Evolutionary conservation across 2,797 vertebrate genomes (phyloP), one percentile per base, ranked within the genome.

Genomic region (Enteromius afrohamiltoni): DNA sequence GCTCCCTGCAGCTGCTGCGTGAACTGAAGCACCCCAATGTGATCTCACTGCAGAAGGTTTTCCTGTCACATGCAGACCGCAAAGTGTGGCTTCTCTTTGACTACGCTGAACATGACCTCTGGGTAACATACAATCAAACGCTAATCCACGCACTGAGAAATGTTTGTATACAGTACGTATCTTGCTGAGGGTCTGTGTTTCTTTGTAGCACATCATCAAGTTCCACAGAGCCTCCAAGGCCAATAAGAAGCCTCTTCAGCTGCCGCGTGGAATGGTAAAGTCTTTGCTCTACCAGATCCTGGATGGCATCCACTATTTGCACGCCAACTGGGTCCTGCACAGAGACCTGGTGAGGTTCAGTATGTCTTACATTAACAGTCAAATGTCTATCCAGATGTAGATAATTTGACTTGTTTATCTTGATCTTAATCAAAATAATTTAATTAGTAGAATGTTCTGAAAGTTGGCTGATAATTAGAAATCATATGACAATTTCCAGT

Each of bases 71-170:
- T 31, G 98, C 98, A 79, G 98, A 99, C 93, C 97, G 98, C 89
- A 99, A 99, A 95, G 98, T 99, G 77, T 99, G 97, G 97, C 97
- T 99, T 92, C 96, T 99, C 80, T 99, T 99, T 90, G 98, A 99
- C 93, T 99, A 99, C 65, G 98, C 98, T 21, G 98, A 99, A 88
- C 98, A 99, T 89, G 98, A 99, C 88, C 96, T 99, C 88, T 99
- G 98, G 98, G 98, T 99, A 97, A 97, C 42, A 21, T 37, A 40
- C 70, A 65, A 26, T 76, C 79, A 77, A 60, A 49, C 58, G 47
- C 75, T 81, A 49, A 64, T 68, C 47, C 70, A 51, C 26, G 21
- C 70, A 49, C 6, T 79, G 29, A 37, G 16, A 87, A 83, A 89
- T 83, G 79, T 88, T 73, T 74, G 40, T 80, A 76, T 65, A 55